Percentiles rank a stretch among this genome's conserved stretches.
Conservation (phyloP, 2,888 invertebrate species). For the Xestobium rufovillosum region DNA sequence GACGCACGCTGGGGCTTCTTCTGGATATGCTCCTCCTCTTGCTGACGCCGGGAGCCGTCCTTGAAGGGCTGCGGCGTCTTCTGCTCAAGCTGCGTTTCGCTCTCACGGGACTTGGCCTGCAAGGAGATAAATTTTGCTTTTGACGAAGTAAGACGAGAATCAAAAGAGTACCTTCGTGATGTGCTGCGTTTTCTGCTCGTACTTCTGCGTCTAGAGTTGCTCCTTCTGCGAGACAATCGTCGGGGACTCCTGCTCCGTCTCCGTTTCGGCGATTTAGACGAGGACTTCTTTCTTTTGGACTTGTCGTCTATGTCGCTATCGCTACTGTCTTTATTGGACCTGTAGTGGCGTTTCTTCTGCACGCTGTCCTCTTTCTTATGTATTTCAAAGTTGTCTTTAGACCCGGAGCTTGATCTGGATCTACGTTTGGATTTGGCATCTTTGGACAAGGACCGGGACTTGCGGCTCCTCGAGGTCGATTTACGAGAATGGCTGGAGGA, state of each 20-base stretch:
- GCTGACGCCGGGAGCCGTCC: constrained; percentile 30
- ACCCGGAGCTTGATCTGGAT: constrained; percentile 31
- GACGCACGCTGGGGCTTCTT: constrained; percentile 29
- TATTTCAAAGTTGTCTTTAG: constrained; percentile 56
- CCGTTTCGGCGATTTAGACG: constrained; percentile 33
- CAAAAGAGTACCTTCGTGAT: constrained; percentile 33
- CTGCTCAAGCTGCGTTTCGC: constrained; percentile 36
- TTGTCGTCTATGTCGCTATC: constrained; percentile 49
- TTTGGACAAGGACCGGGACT: constrained; percentile 30
- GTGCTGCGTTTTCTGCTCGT: constrained; percentile 36
- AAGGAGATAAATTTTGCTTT: background rate
- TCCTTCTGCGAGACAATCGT: constrained; percentile 32
- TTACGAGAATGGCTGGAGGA: constrained; percentile 31
- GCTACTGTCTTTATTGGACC: constrained; percentile 77
- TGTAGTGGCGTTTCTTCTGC: constrained; percentile 83
- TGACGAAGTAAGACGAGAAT: background rate
- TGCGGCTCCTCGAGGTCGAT: constrained; percentile 26
- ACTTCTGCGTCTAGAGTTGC: constrained; percentile 35
- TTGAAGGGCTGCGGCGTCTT: constrained; percentile 34
- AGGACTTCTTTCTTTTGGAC: constrained; percentile 32
- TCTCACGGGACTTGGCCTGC: constrained; percentile 38
- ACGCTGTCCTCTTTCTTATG: constrained; percentile 71
- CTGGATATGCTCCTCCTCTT: constrained; percentile 35
- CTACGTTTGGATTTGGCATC: constrained; percentile 25
- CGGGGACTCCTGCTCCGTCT: constrained; percentile 37